These are phyloP conservation scores for Corticium candelabrum DNA, from an alignment of 37 sponge, comb jelly and placozoan species.

Conservation along the genomic window DNA sequence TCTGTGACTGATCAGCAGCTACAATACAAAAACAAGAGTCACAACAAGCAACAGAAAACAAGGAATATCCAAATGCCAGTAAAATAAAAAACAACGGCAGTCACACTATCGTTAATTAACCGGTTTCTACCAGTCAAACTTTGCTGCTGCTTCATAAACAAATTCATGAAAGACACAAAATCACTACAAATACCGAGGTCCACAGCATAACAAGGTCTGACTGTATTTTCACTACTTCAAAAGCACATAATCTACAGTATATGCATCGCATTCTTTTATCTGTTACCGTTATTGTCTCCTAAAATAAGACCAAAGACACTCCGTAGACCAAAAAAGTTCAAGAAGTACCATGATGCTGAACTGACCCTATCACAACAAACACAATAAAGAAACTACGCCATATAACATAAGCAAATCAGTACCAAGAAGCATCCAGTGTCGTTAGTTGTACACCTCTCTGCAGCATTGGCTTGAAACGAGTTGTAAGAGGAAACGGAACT, in stretches of 20 bases:
- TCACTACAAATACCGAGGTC: too few relatives aligned
- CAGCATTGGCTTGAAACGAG: conserved; percentile 91
- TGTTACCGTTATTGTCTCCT: conserved; percentile 66
- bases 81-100: too few relatives aligned
- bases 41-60: background rate
- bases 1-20: background rate
- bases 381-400: background rate
- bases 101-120: too few relatives aligned
- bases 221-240: too few relatives aligned
- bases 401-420: background rate
- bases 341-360: conserved; percentile 90
- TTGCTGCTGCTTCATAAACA: too few relatives aligned
- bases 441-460: conserved; percentile 85
- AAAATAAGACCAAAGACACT: conserved; percentile 80
- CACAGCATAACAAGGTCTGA: too few relatives aligned
- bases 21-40: background rate
- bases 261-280: too few relatives aligned
- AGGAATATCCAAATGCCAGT: too few relatives aligned
- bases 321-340: conserved; percentile 91
- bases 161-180: too few relatives aligned
- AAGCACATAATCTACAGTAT: too few relatives aligned
- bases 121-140: too few relatives aligned
- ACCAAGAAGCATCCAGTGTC: conserved; percentile 90
- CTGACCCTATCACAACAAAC: conserved; percentile 65
- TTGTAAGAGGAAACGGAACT: conserved; percentile 93